phyloP scores from a whole-genome alignment of 2,888 invertebrate species.

The Elmis aenea region DNA sequence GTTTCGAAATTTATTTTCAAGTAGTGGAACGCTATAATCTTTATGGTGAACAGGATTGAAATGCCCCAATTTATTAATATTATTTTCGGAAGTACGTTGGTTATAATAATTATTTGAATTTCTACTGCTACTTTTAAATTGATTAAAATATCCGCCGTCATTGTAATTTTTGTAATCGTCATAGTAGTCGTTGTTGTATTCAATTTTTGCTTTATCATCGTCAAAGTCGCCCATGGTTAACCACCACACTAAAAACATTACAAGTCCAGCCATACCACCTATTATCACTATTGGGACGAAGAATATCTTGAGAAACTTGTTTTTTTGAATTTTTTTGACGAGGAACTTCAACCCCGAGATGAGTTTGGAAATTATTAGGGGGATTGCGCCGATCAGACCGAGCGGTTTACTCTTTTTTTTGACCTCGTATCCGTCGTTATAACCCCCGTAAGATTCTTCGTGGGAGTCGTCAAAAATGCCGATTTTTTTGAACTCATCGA shows the following conservation, averaged over 20 bases:
- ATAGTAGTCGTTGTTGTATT: neutral
- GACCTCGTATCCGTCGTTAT: constrained; percentile 14
- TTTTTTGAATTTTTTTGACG: constrained; percentile 35
- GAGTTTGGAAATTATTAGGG: constrained; percentile 37
- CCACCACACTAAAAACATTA: constrained; percentile 43
- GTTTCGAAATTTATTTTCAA: too few relatives aligned
- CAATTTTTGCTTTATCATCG: neutral
- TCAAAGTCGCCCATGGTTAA: constrained; percentile 28
- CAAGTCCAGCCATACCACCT: constrained; percentile 32
- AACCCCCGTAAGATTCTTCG: neutral
- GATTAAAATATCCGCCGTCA: neutral
- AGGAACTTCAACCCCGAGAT: constrained; percentile 34
- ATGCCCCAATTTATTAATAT: too few relatives aligned
- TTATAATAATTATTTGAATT: too few relatives aligned
- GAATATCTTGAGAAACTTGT: constrained; percentile 39
- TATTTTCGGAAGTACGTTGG: too few relatives aligned
- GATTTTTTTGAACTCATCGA: neutral
- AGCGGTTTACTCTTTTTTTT: constrained; percentile 30
- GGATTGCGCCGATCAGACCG: constrained; percentile 38
- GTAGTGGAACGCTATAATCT: too few relatives aligned
- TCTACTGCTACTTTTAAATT: too few relatives aligned
- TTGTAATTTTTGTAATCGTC: neutral
- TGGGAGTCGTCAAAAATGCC: neutral
- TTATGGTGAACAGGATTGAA: too few relatives aligned
- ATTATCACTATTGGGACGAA: constrained; percentile 37